These are phyloP conservation scores for Peromyscus attwateri DNA, from an alignment of 2,797 vertebrate genomes.

Conservation along the genomic window DNA sequence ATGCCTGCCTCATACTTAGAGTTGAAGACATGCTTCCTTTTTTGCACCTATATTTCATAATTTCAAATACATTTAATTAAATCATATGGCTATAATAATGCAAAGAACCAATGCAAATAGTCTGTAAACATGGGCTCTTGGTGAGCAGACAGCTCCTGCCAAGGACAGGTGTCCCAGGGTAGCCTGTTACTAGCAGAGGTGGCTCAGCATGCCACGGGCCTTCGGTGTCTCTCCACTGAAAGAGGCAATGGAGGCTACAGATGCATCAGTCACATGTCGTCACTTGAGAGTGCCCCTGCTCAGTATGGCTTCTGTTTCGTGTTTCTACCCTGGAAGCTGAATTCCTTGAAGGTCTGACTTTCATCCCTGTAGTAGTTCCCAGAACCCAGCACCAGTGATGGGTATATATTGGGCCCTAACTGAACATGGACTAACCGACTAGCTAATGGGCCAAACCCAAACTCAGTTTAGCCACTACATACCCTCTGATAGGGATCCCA, in stretches of 20 bases:
- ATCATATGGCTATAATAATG: not conserved
- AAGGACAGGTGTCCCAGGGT: not conserved
- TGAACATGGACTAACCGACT: not conserved
- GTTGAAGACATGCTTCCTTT: not conserved
- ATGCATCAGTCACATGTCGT: not conserved
- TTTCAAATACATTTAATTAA: conserved; percentile 34
- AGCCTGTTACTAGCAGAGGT: not conserved
- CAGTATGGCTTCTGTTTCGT: not conserved
- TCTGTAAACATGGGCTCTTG: not conserved
- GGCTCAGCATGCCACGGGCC: not conserved
- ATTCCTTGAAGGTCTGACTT: conserved; percentile 43
- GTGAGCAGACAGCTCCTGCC: not conserved
- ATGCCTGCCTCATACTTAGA: not conserved
- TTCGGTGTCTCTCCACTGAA: not conserved
- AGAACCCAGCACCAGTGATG: not conserved
- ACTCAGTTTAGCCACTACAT: not conserved
- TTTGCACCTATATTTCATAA: conserved; percentile 7
- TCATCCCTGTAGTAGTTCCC: not conserved
- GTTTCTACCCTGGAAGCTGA: conserved; percentile 4
- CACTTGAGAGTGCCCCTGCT: not conserved
- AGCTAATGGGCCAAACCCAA: conserved; percentile 35
- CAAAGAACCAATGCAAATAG: not conserved
- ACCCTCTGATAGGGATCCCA: not conserved
- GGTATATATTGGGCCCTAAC: not conserved
- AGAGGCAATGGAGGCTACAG: not conserved